Percentiles rank a stretch among this genome's conserved stretches.
phyloP scores from a whole-genome alignment of 2,797 vertebrate species.

The Craterocephalus amniculus region DNA sequence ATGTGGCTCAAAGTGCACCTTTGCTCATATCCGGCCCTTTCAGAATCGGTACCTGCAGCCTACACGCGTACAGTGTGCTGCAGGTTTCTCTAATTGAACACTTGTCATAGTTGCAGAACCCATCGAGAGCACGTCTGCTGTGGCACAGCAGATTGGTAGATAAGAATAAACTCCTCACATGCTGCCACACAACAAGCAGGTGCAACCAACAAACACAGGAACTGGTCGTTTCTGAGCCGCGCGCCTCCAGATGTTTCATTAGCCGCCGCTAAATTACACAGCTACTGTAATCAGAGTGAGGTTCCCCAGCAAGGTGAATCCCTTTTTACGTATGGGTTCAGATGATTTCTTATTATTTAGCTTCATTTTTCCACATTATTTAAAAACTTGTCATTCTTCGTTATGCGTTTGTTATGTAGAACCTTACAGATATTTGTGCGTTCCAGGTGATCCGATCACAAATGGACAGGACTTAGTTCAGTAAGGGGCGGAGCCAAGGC shows the following conservation, averaged over 20 bases:
- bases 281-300: too few species aligned
- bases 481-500: too few species aligned
- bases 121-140: slow-evolving; percentile 43
- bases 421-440: too few species aligned
- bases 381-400: too few species aligned
- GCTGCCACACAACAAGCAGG: slow-evolving; percentile 66
- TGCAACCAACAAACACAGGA: slow-evolving; percentile 71
- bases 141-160: slow-evolving; percentile 66
- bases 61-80: slow-evolving; percentile 7
- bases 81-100: slow-evolving; percentile 46
- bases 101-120: slow-evolving; percentile 40
- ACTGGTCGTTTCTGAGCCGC: slow-evolving; percentile 50
- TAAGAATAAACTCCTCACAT: slow-evolving; percentile 61
- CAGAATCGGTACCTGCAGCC: slow-evolving; percentile 22
- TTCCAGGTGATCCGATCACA: too few species aligned
- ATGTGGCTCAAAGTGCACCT: slow-evolving; percentile 60
- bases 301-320: too few species aligned
- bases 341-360: too few species aligned
- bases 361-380: too few species aligned
- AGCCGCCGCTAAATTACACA: too few species aligned
- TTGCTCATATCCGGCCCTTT: slow-evolving; percentile 53
- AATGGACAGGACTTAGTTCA: too few species aligned
- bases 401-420: too few species aligned
- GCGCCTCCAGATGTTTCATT: slow-evolving; percentile 48
- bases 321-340: too few species aligned